Percentiles rank a stretch among this genome's conserved stretches.
These are phyloP conservation scores for Synergus umbraculus DNA, from an alignment of 2,888 invertebrate species.

Conservation along the genomic window DNA sequence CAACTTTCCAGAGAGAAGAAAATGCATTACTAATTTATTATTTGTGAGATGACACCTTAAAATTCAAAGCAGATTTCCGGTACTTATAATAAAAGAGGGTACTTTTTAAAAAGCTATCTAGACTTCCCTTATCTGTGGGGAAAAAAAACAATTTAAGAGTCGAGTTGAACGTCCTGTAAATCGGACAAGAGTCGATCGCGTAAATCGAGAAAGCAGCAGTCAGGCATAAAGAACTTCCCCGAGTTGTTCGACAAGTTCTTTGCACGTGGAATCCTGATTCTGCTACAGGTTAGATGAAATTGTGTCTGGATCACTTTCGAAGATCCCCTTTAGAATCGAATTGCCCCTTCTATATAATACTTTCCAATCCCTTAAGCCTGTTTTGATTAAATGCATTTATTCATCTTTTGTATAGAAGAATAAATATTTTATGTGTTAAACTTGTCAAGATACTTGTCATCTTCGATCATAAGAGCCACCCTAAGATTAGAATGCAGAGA, in stretches of 20 bases:
- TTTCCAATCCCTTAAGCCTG: not conserved
- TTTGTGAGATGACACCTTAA: not conserved
- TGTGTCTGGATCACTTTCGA: slow-evolving; percentile 17
- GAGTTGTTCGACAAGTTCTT: slow-evolving; percentile 39
- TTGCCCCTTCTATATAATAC: not conserved
- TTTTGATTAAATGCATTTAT: not conserved
- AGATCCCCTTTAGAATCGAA: slow-evolving; percentile 7
- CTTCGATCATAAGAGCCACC: too few species aligned
- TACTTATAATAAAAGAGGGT: not conserved
- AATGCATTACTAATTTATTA: not conserved
- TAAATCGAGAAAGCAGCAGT: slow-evolving; percentile 49
- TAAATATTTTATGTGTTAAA: too few species aligned
- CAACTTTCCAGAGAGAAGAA: not conserved
- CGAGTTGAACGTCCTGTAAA: slow-evolving; percentile 53
- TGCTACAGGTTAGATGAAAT: slow-evolving; percentile 7
- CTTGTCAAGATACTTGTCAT: too few species aligned
- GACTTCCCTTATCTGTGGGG: slow-evolving; percentile 37
- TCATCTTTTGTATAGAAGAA: too few species aligned
- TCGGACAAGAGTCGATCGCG: slow-evolving; percentile 49
- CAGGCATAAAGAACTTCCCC: slow-evolving; percentile 29
- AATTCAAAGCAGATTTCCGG: not conserved
- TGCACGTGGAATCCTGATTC: slow-evolving; percentile 20
- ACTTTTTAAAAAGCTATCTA: not conserved
- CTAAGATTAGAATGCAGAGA: not conserved
- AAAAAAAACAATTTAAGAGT: slow-evolving; percentile 47